Base-by-base conservation (phyloP, 64 coral and sea anemone species). In the Dendrophyllia cribrosa region DNA sequence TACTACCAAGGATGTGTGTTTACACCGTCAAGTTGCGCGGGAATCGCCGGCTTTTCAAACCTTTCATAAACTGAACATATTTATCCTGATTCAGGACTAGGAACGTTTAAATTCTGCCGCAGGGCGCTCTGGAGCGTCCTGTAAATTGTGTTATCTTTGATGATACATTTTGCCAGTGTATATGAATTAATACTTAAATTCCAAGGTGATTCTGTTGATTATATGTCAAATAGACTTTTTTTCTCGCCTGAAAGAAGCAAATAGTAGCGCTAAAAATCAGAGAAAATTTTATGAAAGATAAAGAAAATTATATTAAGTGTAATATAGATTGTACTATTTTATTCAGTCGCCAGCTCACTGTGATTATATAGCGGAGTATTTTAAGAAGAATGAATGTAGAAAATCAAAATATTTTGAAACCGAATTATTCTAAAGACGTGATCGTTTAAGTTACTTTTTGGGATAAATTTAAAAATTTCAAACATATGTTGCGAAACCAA, bases 361-460 rank as follows among this genome's bases (percentile, higher is more conserved):
- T 91, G 89, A 91, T 91, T 83, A 72, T 84, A 50, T 93, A 79
- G 74, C 77, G 88, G 65, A 90, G 92, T 97, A 97, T 94, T 94
- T 97, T 94, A 92, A 94, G 72, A 79, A 87, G 78, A 84, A 79
- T 75, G 86, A 94, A 91, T 93, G 58, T 86, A 68, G 73, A 67
- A 91, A 97, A 97, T 97, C 95, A 97, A 97, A 97, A 97, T 97
- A 97, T 97, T 97, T 97, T 97, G 87, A 97, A 97, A 97, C 90
- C 87, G 88, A 93, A 97, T 97, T 85, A 93, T 87, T 72, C 43
- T 48, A 26, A 72, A 78, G 60, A 86, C 45, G 72, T 93, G 91
- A 93, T 93, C 80, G 80, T 76, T 86, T 77, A 67, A 86, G 91
- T 87, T 93, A 93, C 66, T 34, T 56, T 91, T 91, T 46, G 58